These are phyloP conservation scores for Pseudolycoriella hygida DNA, from an alignment of 2,888 invertebrate species.

Conservation along the genomic window DNA sequence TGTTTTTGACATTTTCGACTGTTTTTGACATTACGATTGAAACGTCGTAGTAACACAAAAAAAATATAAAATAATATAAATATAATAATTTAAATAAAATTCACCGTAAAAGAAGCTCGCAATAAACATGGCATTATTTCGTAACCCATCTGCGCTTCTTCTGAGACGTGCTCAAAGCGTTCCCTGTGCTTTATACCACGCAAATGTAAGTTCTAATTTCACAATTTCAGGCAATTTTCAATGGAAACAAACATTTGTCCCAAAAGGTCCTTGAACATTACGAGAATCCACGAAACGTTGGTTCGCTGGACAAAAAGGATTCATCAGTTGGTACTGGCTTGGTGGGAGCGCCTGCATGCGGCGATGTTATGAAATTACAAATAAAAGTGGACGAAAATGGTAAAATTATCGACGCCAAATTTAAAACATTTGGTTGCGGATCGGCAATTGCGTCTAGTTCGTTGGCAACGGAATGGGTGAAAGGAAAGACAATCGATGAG, in stretches of 20 bases:
- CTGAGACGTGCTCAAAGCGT: slow-evolving; percentile 26
- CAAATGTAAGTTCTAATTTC: slow-evolving; percentile 42
- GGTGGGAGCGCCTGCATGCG: slow-evolving; percentile 98
- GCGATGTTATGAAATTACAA: slow-evolving; percentile 99
- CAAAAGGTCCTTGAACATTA: slow-evolving; percentile 92
- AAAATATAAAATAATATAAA: no score
- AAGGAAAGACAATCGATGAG: slow-evolving; percentile 88
- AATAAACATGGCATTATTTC: no score
- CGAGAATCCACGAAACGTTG: slow-evolving; percentile 97
- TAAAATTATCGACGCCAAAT: slow-evolving; percentile 95
- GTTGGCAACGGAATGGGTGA: slow-evolving; percentile 63
- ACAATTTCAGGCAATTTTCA: no score
- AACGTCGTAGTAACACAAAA: no score
- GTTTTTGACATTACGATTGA: no score
- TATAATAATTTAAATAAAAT: no score
- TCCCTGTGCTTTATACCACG: slow-evolving; percentile 49
- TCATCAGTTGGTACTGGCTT: slow-evolving; percentile 89
- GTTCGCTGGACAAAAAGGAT: slow-evolving; percentile 89
- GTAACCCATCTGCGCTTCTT: no score
- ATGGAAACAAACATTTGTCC: background rate
- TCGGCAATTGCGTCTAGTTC: slow-evolving; percentile 96
- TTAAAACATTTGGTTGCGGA: slow-evolving; percentile 99
- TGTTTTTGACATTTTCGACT: no score
- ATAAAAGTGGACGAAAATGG: slow-evolving; percentile 87
- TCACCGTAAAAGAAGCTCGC: no score